phyloP scores from a whole-genome alignment of 2,113 vertebrate genomes.

The Microcebus jonahi region DNA sequence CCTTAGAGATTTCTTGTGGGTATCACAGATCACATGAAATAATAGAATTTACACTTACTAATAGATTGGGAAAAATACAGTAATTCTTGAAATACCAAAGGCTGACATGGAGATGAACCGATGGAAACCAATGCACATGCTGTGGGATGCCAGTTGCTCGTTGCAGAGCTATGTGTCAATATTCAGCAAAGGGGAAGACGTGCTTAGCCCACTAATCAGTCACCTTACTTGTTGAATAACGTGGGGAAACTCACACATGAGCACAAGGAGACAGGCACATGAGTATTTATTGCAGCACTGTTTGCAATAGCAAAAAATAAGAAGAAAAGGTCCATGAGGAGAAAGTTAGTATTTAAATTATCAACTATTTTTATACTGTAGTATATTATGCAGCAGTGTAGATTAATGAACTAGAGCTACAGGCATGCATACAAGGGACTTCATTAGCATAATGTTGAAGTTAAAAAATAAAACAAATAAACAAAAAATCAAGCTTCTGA shows the following conservation, averaged over 20 bases:
- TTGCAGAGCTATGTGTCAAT: background rate
- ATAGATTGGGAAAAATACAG: background rate
- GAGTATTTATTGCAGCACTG: background rate
- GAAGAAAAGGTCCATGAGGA: background rate
- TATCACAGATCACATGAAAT: background rate
- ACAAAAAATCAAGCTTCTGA: background rate
- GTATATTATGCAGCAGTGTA: background rate
- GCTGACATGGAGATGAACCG: background rate
- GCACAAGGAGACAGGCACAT: background rate
- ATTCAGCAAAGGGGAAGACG: background rate
- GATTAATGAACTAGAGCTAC: background rate
- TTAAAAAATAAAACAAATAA: background rate
- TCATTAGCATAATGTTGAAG: background rate
- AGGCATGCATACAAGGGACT: background rate
- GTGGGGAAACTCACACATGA: background rate
- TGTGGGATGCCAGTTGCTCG: background rate
- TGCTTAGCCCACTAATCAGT: background rate
- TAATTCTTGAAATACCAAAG: background rate
- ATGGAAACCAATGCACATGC: too few species aligned
- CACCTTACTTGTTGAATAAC: background rate
- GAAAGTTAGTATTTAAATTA: background rate
- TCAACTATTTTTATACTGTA: background rate
- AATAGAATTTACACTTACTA: background rate
- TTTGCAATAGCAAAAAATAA: background rate
- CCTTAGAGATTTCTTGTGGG: background rate